Conservation (phyloP, 2,113 vertebrate genomes). For the Arizona elegans region DNA sequence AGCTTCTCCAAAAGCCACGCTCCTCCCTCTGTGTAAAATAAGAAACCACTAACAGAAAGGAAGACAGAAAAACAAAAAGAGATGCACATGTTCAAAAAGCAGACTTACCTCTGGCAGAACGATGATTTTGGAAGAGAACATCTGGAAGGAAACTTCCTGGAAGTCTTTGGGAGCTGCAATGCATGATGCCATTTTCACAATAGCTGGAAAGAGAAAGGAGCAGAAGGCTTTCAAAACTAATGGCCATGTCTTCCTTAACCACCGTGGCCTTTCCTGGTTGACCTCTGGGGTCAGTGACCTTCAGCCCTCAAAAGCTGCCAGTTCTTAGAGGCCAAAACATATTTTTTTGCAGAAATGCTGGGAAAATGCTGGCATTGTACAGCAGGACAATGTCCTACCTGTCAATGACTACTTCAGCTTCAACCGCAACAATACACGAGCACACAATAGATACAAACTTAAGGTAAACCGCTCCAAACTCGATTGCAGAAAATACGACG, state of each 20-base stretch:
- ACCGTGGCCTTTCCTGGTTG: rapidly evolving
- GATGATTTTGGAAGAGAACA: constrained; percentile 54
- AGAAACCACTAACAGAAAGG: rapidly evolving
- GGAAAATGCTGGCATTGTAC: background rate
- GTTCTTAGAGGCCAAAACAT: background rate
- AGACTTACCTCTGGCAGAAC: constrained; percentile 75
- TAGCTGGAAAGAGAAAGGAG: constrained; percentile 65
- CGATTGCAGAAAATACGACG: too few species aligned
- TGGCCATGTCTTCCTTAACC: background rate
- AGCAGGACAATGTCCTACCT: too few species aligned
- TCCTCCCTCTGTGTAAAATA: background rate
- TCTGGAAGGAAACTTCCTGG: constrained; percentile 66
- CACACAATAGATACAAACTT: too few species aligned
- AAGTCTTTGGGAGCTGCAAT: constrained; percentile 68
- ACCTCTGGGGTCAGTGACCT: background rate
- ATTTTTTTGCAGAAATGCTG: background rate
- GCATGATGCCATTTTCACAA: constrained; percentile 83
- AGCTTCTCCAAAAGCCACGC: too few species aligned
- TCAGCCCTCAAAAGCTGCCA: too few species aligned
- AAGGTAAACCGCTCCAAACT: too few species aligned
- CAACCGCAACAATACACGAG: too few species aligned
- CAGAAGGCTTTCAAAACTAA: background rate
- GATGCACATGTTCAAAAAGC: background rate
- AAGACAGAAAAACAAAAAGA: background rate
- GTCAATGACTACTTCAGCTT: too few species aligned